Percentiles rank a stretch among this genome's conserved stretches.
phyloP scores from a whole-genome alignment of 2,888 invertebrate species.

The Teleiodes luculella region DNA sequence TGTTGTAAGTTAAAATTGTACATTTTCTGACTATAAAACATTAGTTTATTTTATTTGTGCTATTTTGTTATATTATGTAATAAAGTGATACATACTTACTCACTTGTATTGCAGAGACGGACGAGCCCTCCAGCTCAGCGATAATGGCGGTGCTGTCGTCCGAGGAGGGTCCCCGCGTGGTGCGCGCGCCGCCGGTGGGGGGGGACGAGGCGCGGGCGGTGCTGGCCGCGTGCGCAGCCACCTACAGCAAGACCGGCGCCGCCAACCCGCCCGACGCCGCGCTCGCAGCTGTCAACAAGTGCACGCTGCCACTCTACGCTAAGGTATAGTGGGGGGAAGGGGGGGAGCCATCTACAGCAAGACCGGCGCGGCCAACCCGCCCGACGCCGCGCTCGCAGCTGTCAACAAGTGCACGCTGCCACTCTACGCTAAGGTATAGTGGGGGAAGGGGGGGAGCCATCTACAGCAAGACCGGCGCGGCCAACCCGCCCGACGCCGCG shows the following conservation, averaged over 20 bases:
- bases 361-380: slow-evolving; percentile 70
- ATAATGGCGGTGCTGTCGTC: slow-evolving; percentile 74
- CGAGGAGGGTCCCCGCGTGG: slow-evolving; percentile 63
- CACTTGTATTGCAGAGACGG: slow-evolving; percentile 46
- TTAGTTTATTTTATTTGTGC: too few species aligned
- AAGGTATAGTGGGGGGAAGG: slow-evolving; percentile 66
- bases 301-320: slow-evolving; percentile 83
- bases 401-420: slow-evolving; percentile 76
- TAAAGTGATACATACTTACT: neutral
- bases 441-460: slow-evolving; percentile 62
- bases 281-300: slow-evolving; percentile 80
- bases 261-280: slow-evolving; percentile 81
- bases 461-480: slow-evolving; percentile 70
- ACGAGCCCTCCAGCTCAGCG: slow-evolving; percentile 67
- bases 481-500: slow-evolving; percentile 80
- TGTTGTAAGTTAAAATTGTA: too few species aligned
- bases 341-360: neutral
- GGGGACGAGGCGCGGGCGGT: slow-evolving; percentile 64
- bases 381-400: slow-evolving; percentile 79
- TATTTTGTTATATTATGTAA: too few species aligned
- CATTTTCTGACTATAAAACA: too few species aligned
- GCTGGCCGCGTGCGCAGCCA: slow-evolving; percentile 61
- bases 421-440: slow-evolving; percentile 83
- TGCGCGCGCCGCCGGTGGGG: slow-evolving; percentile 64
- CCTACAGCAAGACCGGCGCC: slow-evolving; percentile 69